Percentiles rank a stretch among this genome's conserved stretches.
Evolutionary conservation across 2,797 vertebrate species (phyloP).

Genomic region (Hydrolagus colliei): DNA sequence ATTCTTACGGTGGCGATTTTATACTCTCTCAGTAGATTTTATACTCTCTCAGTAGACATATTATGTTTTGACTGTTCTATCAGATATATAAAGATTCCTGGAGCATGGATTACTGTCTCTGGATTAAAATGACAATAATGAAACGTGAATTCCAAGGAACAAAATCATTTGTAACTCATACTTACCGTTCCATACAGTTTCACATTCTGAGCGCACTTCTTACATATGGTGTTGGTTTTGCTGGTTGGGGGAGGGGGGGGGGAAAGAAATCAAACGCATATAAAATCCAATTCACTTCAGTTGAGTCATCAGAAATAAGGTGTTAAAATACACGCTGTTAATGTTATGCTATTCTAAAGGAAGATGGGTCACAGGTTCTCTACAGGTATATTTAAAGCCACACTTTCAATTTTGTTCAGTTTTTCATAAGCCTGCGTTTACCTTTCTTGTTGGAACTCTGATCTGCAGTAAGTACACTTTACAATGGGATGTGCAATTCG

Average conservation of each 20-base stretch:
- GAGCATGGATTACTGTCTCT: too few species aligned
- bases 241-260: background rate
- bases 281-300: background rate
- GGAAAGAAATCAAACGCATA: too few species aligned
- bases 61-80: too few species aligned
- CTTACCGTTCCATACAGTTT: constrained; percentile 33
- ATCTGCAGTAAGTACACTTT: constrained; percentile 34
- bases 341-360: too few species aligned
- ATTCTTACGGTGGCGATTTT: too few species aligned
- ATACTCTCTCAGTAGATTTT: too few species aligned
- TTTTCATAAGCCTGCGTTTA: background rate
- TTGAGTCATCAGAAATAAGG: background rate
- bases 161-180: background rate
- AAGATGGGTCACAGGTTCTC: too few species aligned
- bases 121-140: too few species aligned
- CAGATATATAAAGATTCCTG: too few species aligned
- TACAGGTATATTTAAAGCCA: background rate
- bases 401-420: background rate
- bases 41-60: too few species aligned
- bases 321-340: background rate
- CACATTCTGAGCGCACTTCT: constrained; percentile 33
- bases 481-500: constrained; percentile 33
- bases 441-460: constrained; percentile 35
- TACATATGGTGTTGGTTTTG: constrained; percentile 34
- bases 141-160: too few species aligned